Evolutionary conservation across 2,113 vertebrate genomes (phyloP), one percentile per base, ranked within the genome.

Genomic region (Sinocyclocheilus anophthalmus): DNA sequence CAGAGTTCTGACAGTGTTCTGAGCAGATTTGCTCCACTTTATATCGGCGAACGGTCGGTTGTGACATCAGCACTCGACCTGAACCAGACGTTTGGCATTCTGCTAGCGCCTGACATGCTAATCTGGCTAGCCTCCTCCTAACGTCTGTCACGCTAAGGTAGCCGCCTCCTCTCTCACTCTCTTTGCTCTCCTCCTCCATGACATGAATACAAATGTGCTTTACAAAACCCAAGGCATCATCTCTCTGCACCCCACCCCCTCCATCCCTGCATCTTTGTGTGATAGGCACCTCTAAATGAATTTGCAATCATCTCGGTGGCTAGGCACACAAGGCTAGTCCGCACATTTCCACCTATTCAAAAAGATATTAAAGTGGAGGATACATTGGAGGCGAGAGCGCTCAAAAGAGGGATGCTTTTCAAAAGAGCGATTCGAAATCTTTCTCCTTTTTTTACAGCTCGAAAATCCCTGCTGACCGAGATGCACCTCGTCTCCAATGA

Each of bases 131-230:
- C 76, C 30, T 50, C 75, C 79, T 79, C 69, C 81, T 59, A 53
- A 42, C 81, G 72, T 83, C 72, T 53, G 82, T 81, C 72, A 30
- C 78, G 24, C 59, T 59, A 76, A 42, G 70, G 81, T 53, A 20
- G 72, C 76, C 50, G 80, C 45, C 84, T 79, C 85, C 86, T 87
- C 87, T 85, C 78, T 39, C 81, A 72, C 72, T 75, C 81, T 83
- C 55, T 81, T 50, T 75, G 37, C 69, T 33, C 79, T 83, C 69
- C 81, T 86, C 88, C 78, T 87, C 57, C 88, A 87, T 83, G 83
- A 81, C 86, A 88, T 88, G 90, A 91, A 91, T 91, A 91, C 88
- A 90, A 89, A 91, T 91, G 86, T 73, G 86, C 86, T 88, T 87
- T 90, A 87, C 88, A 84, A 89, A 88, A 90, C 79, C 85, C 83